Percentiles rank a stretch among this genome's conserved stretches.
phyloP scores from a whole-genome alignment of 2,888 invertebrate species.

The Hypomecis punctinalis region DNA sequence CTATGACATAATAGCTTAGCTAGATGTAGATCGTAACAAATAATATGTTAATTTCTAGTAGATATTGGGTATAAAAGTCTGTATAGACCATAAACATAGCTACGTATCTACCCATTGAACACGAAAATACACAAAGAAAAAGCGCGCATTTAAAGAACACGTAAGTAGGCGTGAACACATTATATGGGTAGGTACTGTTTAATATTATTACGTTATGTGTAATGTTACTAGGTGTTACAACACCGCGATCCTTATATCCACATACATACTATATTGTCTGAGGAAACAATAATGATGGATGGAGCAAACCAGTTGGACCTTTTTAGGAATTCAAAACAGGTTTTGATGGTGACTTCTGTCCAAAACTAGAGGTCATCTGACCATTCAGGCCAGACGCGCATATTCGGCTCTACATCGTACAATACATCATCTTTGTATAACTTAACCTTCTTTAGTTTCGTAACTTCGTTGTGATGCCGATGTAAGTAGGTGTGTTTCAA shows the following conservation, averaged over 20 bases:
- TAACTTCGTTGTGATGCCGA: not conserved
- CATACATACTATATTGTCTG: not conserved
- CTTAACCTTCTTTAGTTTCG: constrained; percentile 17
- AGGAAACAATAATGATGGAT: constrained; percentile 39
- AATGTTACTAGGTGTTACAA: not conserved
- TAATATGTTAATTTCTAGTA: constrained; percentile 4
- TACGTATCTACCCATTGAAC: too few species aligned
- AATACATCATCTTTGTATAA: constrained; percentile 25
- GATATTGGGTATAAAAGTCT: not conserved
- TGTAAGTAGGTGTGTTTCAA: constrained; percentile 9
- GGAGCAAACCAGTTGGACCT: constrained; percentile 54
- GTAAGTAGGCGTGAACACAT: too few species aligned
- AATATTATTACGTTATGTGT: not conserved
- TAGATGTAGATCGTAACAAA: not conserved
- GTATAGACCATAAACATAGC: not conserved
- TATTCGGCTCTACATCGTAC: constrained; percentile 14
- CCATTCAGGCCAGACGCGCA: constrained; percentile 41
- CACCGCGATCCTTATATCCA: not conserved
- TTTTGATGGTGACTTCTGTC: constrained; percentile 60
- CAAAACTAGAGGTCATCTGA: constrained; percentile 55
- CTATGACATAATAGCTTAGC: constrained; percentile 3
- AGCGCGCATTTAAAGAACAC: not conserved
- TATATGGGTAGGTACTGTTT: too few species aligned
- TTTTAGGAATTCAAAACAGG: constrained; percentile 65
- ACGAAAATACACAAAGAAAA: not conserved